Base-by-base conservation (phyloP, 1,140 invertebrate species). In the Temnothorax curvispinosus region DNA sequence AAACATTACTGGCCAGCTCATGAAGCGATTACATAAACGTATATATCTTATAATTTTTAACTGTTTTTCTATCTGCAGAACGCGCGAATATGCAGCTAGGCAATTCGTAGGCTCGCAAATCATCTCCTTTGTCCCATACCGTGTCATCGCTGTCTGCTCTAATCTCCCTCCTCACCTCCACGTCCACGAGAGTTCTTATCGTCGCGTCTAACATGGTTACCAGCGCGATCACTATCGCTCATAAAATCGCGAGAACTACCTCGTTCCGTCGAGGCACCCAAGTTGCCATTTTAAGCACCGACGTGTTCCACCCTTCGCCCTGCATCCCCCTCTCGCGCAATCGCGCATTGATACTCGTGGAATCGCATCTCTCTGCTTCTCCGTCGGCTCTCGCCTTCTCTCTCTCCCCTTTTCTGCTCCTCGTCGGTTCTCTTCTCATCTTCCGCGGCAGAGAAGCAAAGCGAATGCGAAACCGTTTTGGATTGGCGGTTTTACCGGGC, bases 221-320 rank as follows among this genome's bases (percentile, higher is more conserved):
- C 67, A 38, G 52, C 11, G 32, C 80, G 69, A 84, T 84, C 54
- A 69, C 27, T 74, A 84, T 75, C 80, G 9, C 41, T 56, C 80
- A 27, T 84, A 84, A 84, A 74, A 75, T 60, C 54, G 32, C 32
- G 32, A 84, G 54, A 58, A 56, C 67, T 41, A 62, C 52, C 67
- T 56, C 27, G 67, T 65, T 44, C n/a, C 35, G 52, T 56, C 50
- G 21, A 80, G 56, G 50, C n/a, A n/a, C 50, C 64, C 47, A 52
- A 71, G 89, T 87, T 90, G 89, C 89, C 89, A 90, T 90, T 90
- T 90, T 85, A 78, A 89, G 69, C 41, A 35, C 11, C 15, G 47
- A 21, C 58, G 67, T 80, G n/a, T 60, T 58, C 50, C 72, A 76
- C 82, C 62, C 75, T 50, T 62, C 35, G 32, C 72, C 47, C 62